Conservation (phyloP, 2,113 vertebrate species). For the Myotis davidii region DNA sequence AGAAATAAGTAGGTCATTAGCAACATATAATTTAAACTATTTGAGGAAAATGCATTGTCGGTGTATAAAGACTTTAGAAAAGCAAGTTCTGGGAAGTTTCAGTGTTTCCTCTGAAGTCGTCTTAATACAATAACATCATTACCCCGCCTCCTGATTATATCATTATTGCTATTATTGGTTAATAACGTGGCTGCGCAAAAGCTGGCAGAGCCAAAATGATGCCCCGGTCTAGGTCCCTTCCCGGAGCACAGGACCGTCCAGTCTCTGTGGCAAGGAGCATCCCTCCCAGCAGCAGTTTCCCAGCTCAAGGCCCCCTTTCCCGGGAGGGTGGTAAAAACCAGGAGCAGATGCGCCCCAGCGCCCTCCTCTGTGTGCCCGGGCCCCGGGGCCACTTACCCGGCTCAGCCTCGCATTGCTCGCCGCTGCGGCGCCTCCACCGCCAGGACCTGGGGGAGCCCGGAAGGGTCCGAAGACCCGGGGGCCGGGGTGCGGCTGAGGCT, state of each 20-base stretch:
- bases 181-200: background rate
- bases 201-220: background rate
- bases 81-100: conserved; percentile 29
- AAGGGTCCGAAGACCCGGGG: background rate
- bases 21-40: background rate
- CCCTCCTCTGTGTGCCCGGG: background rate
- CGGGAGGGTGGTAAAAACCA: background rate
- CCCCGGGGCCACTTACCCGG: background rate
- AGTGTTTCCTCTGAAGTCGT: background rate
- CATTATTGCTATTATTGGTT: background rate
- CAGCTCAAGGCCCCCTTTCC: background rate
- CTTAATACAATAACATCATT: background rate
- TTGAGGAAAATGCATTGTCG: background rate
- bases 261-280: background rate
- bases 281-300: background rate
- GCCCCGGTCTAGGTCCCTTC: background rate
- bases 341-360: background rate
- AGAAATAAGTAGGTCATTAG: conserved; percentile 11
- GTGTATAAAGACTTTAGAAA: conserved; percentile 7
- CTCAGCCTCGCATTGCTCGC: conserved; percentile 48
- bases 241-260: background rate
- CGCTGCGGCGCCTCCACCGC: background rate
- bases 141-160: background rate
- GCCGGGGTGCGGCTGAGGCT: background rate
- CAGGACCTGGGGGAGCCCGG: background rate